These are phyloP conservation scores for Sebastes reedi DNA, from an alignment of 2,797 vertebrate species.

Conservation along the genomic window DNA sequence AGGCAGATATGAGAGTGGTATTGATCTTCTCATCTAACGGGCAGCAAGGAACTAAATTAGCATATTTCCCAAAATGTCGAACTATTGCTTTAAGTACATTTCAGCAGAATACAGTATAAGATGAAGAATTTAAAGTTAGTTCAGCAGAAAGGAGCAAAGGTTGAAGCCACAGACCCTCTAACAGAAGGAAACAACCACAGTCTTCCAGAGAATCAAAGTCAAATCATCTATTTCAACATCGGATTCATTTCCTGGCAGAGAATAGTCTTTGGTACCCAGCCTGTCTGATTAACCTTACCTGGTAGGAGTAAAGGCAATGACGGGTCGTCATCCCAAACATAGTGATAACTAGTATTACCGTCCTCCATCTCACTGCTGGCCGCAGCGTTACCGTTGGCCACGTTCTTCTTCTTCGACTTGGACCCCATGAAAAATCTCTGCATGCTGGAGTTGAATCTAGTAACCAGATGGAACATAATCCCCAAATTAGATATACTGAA, in stretches of 20 bases:
- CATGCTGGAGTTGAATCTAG: conserved; percentile 92
- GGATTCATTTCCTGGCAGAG: not conserved
- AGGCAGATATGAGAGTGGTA: not conserved
- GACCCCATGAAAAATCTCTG: conserved; percentile 88
- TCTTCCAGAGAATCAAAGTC: conserved; percentile 23
- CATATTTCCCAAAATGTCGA: not conserved
- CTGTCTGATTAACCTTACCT: conserved; percentile 99
- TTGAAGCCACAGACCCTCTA: conserved; percentile 47
- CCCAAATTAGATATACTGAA: conserved; percentile 26
- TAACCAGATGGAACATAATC: conserved; percentile 27
- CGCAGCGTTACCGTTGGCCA: conserved; percentile 91
- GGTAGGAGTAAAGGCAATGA: conserved; percentile 86
- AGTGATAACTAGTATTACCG: conserved; percentile 92
- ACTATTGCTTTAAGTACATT: not conserved
- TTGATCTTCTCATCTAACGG: not conserved
- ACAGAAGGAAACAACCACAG: not conserved
- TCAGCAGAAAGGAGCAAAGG: conserved; percentile 27
- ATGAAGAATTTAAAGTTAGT: conserved; percentile 3
- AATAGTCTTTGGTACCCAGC: conserved; percentile 44
- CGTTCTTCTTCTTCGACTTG: conserved; percentile 83
- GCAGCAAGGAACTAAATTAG: not conserved
- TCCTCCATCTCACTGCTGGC: conserved; percentile 93
- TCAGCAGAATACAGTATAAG: conserved; percentile 10
- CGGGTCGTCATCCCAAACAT: conserved; percentile 89
- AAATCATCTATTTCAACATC: not conserved